phyloP scores from a whole-genome alignment of 2,888 invertebrate species.

The Schizaphis graminum region DNA sequence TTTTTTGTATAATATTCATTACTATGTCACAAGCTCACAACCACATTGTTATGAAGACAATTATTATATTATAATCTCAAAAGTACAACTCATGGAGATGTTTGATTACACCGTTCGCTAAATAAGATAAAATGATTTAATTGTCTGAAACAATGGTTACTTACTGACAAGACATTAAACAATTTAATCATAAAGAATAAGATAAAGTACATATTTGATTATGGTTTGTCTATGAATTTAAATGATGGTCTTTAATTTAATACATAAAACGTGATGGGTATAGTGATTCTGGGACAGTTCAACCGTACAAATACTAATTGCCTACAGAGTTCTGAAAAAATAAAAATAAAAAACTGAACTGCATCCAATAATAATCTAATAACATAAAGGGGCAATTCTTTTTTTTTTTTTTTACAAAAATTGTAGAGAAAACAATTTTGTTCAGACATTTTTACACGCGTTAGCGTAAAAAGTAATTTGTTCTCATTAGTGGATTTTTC shows the following conservation, averaged over 20 bases:
- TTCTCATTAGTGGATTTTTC: constrained; percentile 21
- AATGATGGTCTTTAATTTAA: not conserved
- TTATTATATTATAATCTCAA: not conserved
- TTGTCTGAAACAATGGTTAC: not conserved
- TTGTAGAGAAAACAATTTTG: not conserved
- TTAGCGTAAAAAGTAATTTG: constrained; percentile 32
- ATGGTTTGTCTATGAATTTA: constrained; percentile 8
- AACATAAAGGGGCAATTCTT: constrained; percentile 5
- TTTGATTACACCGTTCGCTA: not conserved
- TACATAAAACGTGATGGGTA: not conserved
- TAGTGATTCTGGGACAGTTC: constrained; percentile 6
- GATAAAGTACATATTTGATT: not conserved
- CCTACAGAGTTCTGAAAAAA: not conserved
- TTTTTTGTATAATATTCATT: not conserved
- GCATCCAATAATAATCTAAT: not conserved
- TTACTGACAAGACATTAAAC: not conserved
- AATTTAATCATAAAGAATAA: not conserved
- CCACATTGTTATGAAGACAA: not conserved
- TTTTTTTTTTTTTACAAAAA: not conserved
- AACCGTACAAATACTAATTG: not conserved
- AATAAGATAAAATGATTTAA: not conserved
- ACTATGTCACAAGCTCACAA: not conserved
- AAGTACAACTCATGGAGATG: not conserved
- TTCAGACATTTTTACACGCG: not conserved
- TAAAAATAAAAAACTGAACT: not conserved